These are phyloP conservation scores for Nymphalis urticae DNA, from an alignment of 2,888 invertebrate genomes.

Conservation along the genomic window DNA sequence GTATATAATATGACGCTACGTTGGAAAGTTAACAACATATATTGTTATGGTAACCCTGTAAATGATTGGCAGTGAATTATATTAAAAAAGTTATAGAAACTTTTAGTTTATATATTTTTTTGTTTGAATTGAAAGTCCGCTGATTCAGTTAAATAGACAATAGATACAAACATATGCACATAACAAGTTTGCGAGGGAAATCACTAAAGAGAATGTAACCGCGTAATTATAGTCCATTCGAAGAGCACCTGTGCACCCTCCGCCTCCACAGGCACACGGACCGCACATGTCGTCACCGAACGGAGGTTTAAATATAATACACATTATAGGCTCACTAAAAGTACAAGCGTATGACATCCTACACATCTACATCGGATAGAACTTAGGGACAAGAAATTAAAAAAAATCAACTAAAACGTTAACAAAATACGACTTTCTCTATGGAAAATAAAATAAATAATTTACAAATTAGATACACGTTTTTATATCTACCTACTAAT, in stretches of 20 bases:
- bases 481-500: slow-evolving; percentile 71
- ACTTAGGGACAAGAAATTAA: slow-evolving; percentile 74
- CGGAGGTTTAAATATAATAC: slow-evolving; percentile 72
- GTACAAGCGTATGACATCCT: slow-evolving; percentile 81
- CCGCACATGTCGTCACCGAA: slow-evolving; percentile 66
- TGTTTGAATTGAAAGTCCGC: slow-evolving; percentile 29
- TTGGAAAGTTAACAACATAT: not conserved
- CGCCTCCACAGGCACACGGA: slow-evolving; percentile 45
- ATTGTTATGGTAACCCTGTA: slow-evolving; percentile 28
- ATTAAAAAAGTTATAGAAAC: not conserved
- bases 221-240: slow-evolving; percentile 58
- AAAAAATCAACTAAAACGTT: slow-evolving; percentile 81
- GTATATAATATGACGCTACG: no score
- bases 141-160: slow-evolving; percentile 34
- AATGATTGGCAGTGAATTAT: slow-evolving; percentile 29
- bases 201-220: slow-evolving; percentile 64
- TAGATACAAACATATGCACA: slow-evolving; percentile 46
- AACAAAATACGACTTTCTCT: slow-evolving; percentile 82
- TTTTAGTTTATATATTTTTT: not conserved
- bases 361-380: slow-evolving; percentile 77
- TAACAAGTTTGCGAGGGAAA: slow-evolving; percentile 62
- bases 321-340: slow-evolving; percentile 77
- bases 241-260: slow-evolving; percentile 65
- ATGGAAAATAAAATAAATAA: slow-evolving; percentile 80
- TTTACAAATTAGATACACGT: slow-evolving; percentile 81